Evolutionary conservation across 64 coral and sea anemone genomes (phyloP), one percentile per base, ranked within the genome.

Genomic region (Porites australiensis): DNA sequence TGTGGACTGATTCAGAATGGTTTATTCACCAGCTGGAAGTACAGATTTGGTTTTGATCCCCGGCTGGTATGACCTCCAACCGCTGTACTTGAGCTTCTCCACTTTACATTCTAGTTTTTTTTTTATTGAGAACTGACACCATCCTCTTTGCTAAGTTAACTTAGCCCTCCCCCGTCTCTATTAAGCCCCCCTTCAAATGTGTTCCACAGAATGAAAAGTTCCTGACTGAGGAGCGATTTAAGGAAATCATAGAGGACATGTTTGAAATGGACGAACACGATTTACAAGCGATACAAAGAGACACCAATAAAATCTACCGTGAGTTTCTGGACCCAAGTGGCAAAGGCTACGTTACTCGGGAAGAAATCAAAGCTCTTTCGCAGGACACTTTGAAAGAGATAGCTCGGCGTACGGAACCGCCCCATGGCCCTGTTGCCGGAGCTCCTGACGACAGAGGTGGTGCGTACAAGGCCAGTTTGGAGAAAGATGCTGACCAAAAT

Each of bases 391-490:
- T 93, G 23, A 93, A 93, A 51, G 9, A 69, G 9, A 63, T 93
- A 14, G 72, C 74, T 8, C 72, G 83, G 13, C 82, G 70, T 27
- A 64, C 22, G 51, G 91, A 93, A 47, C 15, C 82, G 3, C 72
- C 91, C n/a, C 91, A 93, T 50, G 91, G 91, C 3, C 91, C 91
- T 14, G 53, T 87, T 0, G 90, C 79, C 64, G 90, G 81, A 37
- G 68, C 67, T 13, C 68, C 52, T 4, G 79, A 18, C 2, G 90
- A 92, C 15, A 23, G 19, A 82, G 79, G 79, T 54, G 44, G 68
- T 16, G 90, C 79, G 37, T 37, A 21, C 15, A 75, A 86, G 49
- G 44, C 74, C 46, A 65, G 48, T 11, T 3, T 2, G 22, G 78
- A 69, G 3, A 43, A 54, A 61, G 21, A 82, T 43, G 9, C 9